Evolutionary conservation across 1,140 invertebrate species (phyloP), one percentile per base, ranked within the genome.

Genomic region (Dreissena polymorpha): DNA sequence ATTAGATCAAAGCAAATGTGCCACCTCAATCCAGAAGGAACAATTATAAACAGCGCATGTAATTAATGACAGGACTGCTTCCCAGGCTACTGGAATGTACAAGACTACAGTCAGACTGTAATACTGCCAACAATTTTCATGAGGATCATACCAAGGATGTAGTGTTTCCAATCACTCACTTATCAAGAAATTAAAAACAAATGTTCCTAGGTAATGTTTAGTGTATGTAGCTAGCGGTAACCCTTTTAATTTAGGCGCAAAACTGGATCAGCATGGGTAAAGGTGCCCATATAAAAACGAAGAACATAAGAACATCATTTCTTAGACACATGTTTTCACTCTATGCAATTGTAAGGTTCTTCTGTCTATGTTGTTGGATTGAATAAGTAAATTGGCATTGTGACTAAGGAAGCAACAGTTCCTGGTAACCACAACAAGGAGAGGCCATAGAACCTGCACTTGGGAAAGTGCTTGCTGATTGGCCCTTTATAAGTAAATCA

Each of bases 161-260:
- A 60, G 25, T 57, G 70, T 51, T 60, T 57, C 39, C 63, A 53
- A 82, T 82, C 79, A 80, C 67, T 18, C 10, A 60, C 25, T 82
- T 72, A 82, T 74, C 74, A 71, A 16, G 55, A 53, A 73, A 82
- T 82, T 82, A 82, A 82, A 82, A 82, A 82, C 79, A 82, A 82
- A 82, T 82, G 79, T 74, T 82, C 57, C 63, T 74, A 49, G 71
- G 64, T 65, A 68, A 39, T 23, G 60, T 23, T 69, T 23, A n/a
- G 50, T 53, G 69, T 72, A 72, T 63, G 69, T 57, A 63, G 49
- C 69, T 16, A 2, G 2, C 8, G 39, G 39, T 39, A 39, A 8
- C 39, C 39, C 57, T 57, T 72, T 69, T 64, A 72, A 80, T 57
- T 80, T 14, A 3, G 55, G 16, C 60, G 12, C 53, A 70, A 69